A percentile compares a stretch with the other conserved stretches of the same genome.
These are phyloP conservation scores for Synergus itoensis DNA, from an alignment of 2,888 invertebrate species.

Conservation along the genomic window DNA sequence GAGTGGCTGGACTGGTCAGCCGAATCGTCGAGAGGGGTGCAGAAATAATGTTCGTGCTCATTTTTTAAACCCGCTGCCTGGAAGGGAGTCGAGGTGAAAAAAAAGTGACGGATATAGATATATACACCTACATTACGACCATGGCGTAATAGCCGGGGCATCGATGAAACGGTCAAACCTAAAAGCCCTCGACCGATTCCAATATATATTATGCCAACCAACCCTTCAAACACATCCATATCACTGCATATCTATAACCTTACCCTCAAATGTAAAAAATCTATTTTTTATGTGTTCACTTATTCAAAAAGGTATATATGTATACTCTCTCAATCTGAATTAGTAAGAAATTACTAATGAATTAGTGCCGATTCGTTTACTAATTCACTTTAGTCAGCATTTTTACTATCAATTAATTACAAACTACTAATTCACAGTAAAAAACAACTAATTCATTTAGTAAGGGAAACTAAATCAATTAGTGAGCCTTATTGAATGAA, in stretches of 20 bases:
- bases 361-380: no score
- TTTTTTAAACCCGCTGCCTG: constrained; percentile 65
- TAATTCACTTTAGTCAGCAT: no score
- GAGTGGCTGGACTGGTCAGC: constrained; percentile 62
- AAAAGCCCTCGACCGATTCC: constrained; percentile 61
- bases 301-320: neutral
- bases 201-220: constrained; percentile 65
- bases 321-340: no score
- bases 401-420: no score
- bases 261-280: neutral
- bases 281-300: neutral
- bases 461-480: no score
- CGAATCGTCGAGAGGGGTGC: constrained; percentile 59
- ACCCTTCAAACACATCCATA: constrained; percentile 68
- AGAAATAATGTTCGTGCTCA: constrained; percentile 73
- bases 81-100: constrained; percentile 61
- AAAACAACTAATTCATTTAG: no score
- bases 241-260: constrained; percentile 6
- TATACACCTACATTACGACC: constrained; percentile 61
- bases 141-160: constrained; percentile 61
- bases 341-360: no score
- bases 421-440: no score
- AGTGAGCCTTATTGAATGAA: no score
- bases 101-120: constrained; percentile 69
- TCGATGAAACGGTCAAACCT: constrained; percentile 73